phyloP scores from a whole-genome alignment of 2,888 invertebrate genomes.

The Rhorus exstirpatorius region DNA sequence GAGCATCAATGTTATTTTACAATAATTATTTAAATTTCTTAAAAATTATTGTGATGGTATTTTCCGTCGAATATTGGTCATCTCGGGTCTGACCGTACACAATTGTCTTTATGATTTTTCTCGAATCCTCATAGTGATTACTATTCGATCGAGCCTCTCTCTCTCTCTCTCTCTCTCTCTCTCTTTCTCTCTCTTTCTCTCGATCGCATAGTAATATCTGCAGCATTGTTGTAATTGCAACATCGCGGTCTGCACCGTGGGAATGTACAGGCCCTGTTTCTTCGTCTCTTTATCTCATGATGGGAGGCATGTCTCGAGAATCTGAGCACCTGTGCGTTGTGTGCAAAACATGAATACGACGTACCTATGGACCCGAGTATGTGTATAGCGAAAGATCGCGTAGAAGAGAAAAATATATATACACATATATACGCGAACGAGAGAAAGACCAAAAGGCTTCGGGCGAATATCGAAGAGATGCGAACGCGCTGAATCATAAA shows the following conservation, averaged over 20 bases:
- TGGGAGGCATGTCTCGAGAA: conserved; percentile 53
- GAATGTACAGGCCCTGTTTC: conserved; percentile 70
- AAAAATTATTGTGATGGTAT: neutral
- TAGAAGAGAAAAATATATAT: conserved; percentile 26
- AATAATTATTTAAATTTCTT: neutral
- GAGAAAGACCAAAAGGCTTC: conserved; percentile 38
- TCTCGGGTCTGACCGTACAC: neutral
- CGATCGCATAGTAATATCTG: conserved; percentile 77
- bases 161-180: conserved; percentile 68
- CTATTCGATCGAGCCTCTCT: conserved; percentile 54
- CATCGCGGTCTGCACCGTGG: conserved; percentile 76
- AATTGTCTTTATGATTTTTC: neutral
- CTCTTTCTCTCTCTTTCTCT: conserved; percentile 70
- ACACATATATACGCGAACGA: neutral
- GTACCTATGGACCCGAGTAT: conserved; percentile 2
- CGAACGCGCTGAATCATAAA: conserved; percentile 70
- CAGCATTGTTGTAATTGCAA: conserved; percentile 81
- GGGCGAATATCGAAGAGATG: conserved; percentile 41
- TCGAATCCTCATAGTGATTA: neutral
- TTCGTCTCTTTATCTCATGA: conserved; percentile 57
- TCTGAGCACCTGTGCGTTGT: conserved; percentile 29
- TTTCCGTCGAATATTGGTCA: no score
- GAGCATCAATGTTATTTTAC: neutral
- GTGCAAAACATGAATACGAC: conserved; percentile 24
- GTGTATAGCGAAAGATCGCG: conserved; percentile 19